phyloP scores from a whole-genome alignment of 1,140 invertebrate genomes.

The Zaprionus capensis region DNA sequence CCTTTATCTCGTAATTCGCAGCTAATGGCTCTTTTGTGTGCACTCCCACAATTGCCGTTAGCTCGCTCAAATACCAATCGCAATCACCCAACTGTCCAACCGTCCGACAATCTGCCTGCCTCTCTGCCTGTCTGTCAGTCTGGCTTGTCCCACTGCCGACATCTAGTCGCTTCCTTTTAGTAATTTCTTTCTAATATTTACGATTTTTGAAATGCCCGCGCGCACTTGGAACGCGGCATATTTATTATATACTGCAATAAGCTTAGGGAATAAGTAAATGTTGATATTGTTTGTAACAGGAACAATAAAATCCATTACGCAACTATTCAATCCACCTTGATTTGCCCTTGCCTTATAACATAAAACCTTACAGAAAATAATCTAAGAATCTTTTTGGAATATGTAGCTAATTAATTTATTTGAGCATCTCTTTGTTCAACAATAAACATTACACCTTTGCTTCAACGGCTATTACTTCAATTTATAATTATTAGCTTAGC shows the following conservation, averaged over 20 bases:
- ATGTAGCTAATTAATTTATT: too few species aligned
- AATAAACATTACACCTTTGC: too few species aligned
- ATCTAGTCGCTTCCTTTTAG: constrained; percentile 59
- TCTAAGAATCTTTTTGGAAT: too few species aligned
- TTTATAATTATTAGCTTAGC: too few species aligned
- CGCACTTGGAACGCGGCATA: constrained; percentile 46
- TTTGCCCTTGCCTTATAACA: too few species aligned
- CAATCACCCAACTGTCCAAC: constrained; percentile 23
- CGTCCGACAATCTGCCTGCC: not conserved
- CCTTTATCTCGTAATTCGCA: constrained; percentile 72
- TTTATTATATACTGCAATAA: constrained; percentile 42
- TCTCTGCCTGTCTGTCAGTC: not conserved
- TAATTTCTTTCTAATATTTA: constrained; percentile 78
- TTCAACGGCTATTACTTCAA: too few species aligned
- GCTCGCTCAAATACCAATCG: constrained; percentile 55
- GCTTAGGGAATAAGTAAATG: not conserved
- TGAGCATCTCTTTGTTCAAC: too few species aligned
- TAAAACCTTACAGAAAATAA: too few species aligned
- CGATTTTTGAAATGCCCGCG: constrained; percentile 73
- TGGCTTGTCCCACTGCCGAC: not conserved
- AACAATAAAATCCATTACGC: too few species aligned
- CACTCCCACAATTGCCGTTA: constrained; percentile 60
- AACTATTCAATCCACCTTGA: too few species aligned
- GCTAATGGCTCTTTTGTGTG: constrained; percentile 81
- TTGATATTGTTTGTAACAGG: not conserved